phyloP scores from a whole-genome alignment of 2,113 vertebrate species.

The Indicator maculatus region DNA sequence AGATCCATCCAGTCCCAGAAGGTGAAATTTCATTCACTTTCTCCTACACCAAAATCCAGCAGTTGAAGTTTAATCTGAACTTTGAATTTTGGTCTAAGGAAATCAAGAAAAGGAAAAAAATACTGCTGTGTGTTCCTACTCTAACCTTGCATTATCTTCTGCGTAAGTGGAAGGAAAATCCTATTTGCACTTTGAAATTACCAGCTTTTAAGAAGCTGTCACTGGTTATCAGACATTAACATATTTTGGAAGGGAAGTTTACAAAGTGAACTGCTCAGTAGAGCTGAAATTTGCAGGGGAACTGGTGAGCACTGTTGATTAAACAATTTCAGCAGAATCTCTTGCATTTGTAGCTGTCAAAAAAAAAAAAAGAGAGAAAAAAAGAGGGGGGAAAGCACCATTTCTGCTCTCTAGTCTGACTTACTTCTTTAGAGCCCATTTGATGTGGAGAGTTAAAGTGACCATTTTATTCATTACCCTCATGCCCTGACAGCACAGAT shows the following conservation, averaged over 20 bases:
- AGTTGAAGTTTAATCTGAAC: not conserved
- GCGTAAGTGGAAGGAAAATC: not conserved
- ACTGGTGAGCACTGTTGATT: not conserved
- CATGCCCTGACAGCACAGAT: not conserved
- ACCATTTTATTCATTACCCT: constrained; percentile 5
- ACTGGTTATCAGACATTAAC: not conserved
- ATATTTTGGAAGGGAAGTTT: not conserved
- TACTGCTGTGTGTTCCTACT: not conserved
- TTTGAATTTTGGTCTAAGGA: not conserved
- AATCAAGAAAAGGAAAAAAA: not conserved
- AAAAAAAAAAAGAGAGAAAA: not conserved
- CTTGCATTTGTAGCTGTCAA: constrained; percentile 4
- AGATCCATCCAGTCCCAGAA: not conserved
- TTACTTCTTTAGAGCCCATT: constrained; percentile 5
- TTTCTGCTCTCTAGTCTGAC: constrained; percentile 16
- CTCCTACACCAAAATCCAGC: not conserved
- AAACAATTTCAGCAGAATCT: not conserved
- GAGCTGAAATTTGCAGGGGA: not conserved
- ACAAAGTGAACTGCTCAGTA: not conserved
- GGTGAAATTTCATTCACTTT: not conserved
- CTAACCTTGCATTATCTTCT: not conserved
- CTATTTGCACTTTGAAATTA: not conserved
- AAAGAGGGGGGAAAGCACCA: not conserved
- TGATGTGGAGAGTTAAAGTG: not conserved
- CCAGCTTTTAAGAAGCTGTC: not conserved